Evolutionary conservation across 2,797 vertebrate species (phyloP), one percentile per base, ranked within the genome.

Genomic region (Anabas testudineus): DNA sequence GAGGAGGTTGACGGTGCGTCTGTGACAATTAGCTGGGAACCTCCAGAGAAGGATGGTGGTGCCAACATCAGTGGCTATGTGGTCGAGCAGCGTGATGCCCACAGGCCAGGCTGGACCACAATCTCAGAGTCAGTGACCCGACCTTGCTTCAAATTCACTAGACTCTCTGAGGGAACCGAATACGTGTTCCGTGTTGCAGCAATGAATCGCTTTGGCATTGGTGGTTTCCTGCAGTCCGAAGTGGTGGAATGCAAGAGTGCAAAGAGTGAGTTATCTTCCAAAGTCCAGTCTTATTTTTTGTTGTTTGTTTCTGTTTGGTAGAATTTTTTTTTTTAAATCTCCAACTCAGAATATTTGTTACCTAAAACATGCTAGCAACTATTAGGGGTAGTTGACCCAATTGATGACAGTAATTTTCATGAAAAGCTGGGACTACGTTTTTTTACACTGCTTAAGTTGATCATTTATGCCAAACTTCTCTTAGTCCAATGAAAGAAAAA

Each of bases 131-230:
- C 98, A 9, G 97, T 99, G 84, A 99, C 98, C 28, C 95, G 98
- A 79, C 94, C 96, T 41, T 96, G 82, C 30, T 99, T 94, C 90
- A 99, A 98, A 77, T 99, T 98, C 81, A 95, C 94, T 71, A 95
- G 96, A 87, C 95, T 99, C 45, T 91, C 74, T 1, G 98, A 99
- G 92, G 96, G 95, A 89, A 96, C 95, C 0, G 98, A 99, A 87
- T 99, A 99, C 1, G 97, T 99, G 78, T 99, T 99, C 96, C 97
- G 97, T 4, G 97, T 96, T 30, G 98, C 98, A 65, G 98, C 97
- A 78, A 97, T 98, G 80, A 99, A 99, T 81, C 97, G 98, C 80
- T 99, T 99, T n/a, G 98, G 98, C 24, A 90, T 99, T 1, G 97
- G 98, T 34, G 88, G 95, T 59, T 99, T 98, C 91, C 89, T 99